These are phyloP conservation scores for Leptatherina wallacei DNA, from an alignment of 2,797 vertebrate species.

Conservation along the genomic window DNA sequence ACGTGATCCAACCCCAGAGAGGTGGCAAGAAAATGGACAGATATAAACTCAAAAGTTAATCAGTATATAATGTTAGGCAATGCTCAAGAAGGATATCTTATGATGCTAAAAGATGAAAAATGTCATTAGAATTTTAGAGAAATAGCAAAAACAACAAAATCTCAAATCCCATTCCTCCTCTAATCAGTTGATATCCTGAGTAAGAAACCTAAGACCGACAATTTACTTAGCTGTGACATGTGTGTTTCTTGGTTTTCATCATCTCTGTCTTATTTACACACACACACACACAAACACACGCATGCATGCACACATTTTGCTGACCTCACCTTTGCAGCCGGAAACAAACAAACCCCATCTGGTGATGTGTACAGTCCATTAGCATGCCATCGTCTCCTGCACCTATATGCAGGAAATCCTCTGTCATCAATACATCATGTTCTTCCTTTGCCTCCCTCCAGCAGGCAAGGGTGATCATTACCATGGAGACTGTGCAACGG, in stretches of 20 bases:
- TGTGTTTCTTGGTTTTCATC: background rate
- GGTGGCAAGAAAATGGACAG: no score
- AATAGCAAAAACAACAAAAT: background rate
- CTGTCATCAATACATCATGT: conserved; percentile 51
- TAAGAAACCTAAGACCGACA: background rate
- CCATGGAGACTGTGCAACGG: conserved; percentile 53
- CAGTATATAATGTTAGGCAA: background rate
- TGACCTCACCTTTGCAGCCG: conserved; percentile 61
- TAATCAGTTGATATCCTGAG: background rate
- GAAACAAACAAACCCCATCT: conserved; percentile 77
- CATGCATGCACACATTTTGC: conserved; percentile 7
- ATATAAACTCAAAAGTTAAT: no score
- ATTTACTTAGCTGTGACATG: background rate
- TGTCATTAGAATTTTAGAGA: background rate
- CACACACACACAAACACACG: conserved; percentile 7
- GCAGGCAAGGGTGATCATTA: conserved; percentile 32
- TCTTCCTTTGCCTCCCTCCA: conserved; percentile 42
- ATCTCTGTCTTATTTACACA: conserved; percentile 2
- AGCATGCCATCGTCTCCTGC: conserved; percentile 74
- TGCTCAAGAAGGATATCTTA: background rate
- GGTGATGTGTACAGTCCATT: conserved; percentile 68
- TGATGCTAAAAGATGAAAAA: background rate
- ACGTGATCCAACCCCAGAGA: no score
- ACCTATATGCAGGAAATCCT: conserved; percentile 62
- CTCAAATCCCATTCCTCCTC: background rate